Conservation (phyloP, 2,797 vertebrate genomes). For the Amblyopsis hoosieri region DNA sequence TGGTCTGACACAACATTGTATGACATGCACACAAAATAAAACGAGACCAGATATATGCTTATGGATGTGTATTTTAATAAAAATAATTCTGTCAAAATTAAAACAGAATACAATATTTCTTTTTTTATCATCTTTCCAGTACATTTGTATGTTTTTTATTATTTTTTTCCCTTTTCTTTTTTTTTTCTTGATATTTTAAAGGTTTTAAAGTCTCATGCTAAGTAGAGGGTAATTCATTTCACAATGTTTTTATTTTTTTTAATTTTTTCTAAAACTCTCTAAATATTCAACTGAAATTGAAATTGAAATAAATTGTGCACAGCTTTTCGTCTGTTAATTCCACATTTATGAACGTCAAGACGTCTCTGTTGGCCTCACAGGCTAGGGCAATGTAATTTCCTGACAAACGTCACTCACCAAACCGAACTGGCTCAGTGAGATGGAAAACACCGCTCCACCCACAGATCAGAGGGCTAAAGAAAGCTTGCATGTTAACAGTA, state of each 20-base stretch:
- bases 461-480: constrained; percentile 36
- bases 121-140: constrained; percentile 92
- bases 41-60: constrained; percentile 73
- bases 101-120: constrained; percentile 91
- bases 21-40: constrained; percentile 29
- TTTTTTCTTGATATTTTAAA: constrained; percentile 78
- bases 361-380: constrained; percentile 39
- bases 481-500: constrained; percentile 32
- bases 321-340: constrained; percentile 65
- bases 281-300: constrained; percentile 74
- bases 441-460: not conserved
- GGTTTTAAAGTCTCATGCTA: constrained; percentile 90
- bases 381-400: constrained; percentile 21
- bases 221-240: constrained; percentile 89
- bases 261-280: constrained; percentile 82
- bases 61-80: constrained; percentile 99
- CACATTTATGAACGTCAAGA: constrained; percentile 36
- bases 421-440: not conserved
- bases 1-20: not conserved
- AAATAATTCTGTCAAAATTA: constrained; percentile 99
- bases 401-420: constrained; percentile 34
- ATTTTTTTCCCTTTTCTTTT: constrained; percentile 76
- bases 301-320: constrained; percentile 82
- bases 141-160: constrained; percentile 81
- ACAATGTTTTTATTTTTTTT: constrained; percentile 67